Evolutionary conservation across 2,113 vertebrate genomes (phyloP).

Genomic region (Alligator sinensis): DNA sequence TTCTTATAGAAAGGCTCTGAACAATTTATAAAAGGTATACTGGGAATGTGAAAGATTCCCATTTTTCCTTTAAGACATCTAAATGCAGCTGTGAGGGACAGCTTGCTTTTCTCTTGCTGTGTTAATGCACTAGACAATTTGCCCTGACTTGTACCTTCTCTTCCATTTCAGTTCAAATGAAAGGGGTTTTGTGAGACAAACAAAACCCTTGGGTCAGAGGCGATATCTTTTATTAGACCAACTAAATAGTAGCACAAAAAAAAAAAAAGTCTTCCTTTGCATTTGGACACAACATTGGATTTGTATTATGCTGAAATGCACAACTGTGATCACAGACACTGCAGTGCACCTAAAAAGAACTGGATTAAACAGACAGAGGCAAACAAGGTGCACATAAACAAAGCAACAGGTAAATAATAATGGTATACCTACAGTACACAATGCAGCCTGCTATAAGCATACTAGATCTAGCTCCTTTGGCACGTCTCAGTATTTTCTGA

Average conservation of each 20-base stretch:
- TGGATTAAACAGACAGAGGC: slow-evolving; percentile 8
- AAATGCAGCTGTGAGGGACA: slow-evolving; percentile 64
- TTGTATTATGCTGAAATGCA: background rate
- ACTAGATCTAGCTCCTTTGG: background rate
- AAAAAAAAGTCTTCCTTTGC: too few species aligned
- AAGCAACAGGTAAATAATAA: slow-evolving; percentile 18
- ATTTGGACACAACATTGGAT: too few species aligned
- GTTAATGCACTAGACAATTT: slow-evolving; percentile 33
- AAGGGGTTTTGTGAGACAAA: background rate
- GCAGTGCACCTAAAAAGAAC: slow-evolving; percentile 13
- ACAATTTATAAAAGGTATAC: slow-evolving; percentile 75
- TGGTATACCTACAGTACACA: background rate
- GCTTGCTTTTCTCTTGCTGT: slow-evolving; percentile 65
- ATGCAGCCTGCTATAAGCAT: background rate
- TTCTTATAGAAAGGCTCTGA: slow-evolving; percentile 55
- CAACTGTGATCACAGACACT: slow-evolving; percentile 27
- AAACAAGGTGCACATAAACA: slow-evolving; percentile 17
- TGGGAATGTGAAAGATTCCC: slow-evolving; percentile 65
- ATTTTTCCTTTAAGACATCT: slow-evolving; percentile 49
- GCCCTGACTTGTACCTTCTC: slow-evolving; percentile 22
- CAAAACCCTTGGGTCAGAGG: too few species aligned
- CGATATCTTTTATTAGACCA: too few species aligned
- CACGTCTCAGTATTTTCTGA: background rate
- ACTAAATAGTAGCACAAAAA: too few species aligned
- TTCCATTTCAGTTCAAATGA: slow-evolving; percentile 4